These are phyloP conservation scores for Pterobdella sp. DNA, from an alignment of 2,888 invertebrate genomes.

Conservation along the genomic window DNA sequence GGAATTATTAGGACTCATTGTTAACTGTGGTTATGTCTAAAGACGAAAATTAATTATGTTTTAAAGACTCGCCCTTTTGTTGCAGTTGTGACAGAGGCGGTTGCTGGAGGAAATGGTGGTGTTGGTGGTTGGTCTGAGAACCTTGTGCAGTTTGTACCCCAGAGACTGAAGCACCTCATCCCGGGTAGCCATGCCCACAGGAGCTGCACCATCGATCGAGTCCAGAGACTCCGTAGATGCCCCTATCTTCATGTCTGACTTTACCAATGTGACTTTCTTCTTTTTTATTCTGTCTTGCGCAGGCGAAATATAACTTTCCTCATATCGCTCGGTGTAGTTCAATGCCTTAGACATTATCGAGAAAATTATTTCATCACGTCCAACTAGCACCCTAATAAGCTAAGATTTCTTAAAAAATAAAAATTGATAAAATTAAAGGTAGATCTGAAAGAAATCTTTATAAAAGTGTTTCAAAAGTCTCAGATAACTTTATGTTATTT, in stretches of 20 bases:
- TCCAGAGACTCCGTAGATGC: constrained; percentile 19
- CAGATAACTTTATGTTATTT: too few relatives aligned
- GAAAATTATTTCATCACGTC: constrained; percentile 16
- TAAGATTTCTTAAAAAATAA: neutral
- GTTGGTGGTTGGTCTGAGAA: constrained; percentile 7
- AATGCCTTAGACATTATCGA: neutral
- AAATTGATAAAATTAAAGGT: neutral
- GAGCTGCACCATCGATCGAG: neutral
- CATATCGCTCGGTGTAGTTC: constrained; percentile 22
- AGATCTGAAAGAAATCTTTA: neutral
- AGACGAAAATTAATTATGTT: too few relatives aligned
- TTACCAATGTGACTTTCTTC: constrained; percentile 20
- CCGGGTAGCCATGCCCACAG: constrained; percentile 8
- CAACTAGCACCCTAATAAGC: neutral
- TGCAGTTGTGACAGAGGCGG: constrained; percentile 31
- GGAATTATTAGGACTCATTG: too few relatives aligned
- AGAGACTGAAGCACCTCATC: constrained; percentile 32
- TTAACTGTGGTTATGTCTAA: too few relatives aligned
- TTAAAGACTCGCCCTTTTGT: constrained; percentile 26
- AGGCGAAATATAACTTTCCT: constrained; percentile 16
- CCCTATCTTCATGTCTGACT: neutral
- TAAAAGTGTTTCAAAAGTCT: too few relatives aligned
- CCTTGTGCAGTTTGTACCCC: constrained; percentile 28
- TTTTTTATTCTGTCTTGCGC: neutral
- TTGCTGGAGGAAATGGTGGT: neutral